A percentile compares a stretch with the other conserved stretches of the same genome.
phyloP scores from a whole-genome alignment of 92 coral and sea anemone species.

The Phenganax subtilis region DNA sequence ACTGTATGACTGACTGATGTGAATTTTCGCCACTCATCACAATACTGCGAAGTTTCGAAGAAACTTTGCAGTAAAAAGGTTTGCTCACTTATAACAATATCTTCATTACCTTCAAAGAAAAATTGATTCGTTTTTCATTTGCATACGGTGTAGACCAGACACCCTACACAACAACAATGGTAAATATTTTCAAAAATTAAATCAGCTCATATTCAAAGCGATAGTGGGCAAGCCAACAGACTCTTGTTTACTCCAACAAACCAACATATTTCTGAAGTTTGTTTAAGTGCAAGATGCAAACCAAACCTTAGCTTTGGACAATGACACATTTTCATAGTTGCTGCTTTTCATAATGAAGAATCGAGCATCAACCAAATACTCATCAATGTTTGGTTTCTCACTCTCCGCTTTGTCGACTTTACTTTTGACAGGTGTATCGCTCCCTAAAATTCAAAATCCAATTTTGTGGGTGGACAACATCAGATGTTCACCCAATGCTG shows the following conservation, averaged over 20 bases:
- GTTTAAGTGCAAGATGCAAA: not conserved
- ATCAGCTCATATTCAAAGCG: not conserved
- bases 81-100: too few relatives aligned
- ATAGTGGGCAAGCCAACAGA: not conserved
- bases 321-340: slow-evolving; percentile 82
- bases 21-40: too few relatives aligned
- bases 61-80: too few relatives aligned
- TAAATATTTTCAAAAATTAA: too few relatives aligned
- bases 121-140: slow-evolving; percentile 84
- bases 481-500: not conserved
- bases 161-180: slow-evolving; percentile 52
- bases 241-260: not conserved
- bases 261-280: too few relatives aligned
- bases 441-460: slow-evolving; percentile 10
- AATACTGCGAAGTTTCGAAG: too few relatives aligned
- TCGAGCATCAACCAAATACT: slow-evolving; percentile 76
- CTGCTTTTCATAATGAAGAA: slow-evolving; percentile 98
- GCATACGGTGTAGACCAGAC: slow-evolving; percentile 99
- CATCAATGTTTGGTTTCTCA: slow-evolving; percentile 58
- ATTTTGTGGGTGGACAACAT: not conserved
- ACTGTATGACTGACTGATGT: too few relatives aligned
- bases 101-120: slow-evolving; percentile 62
- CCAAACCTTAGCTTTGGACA: slow-evolving; percentile 90
- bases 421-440: slow-evolving; percentile 59
- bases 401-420: slow-evolving; percentile 75